Conservation (phyloP, 2,113 vertebrate species). For the Pterocles orientalis region DNA sequence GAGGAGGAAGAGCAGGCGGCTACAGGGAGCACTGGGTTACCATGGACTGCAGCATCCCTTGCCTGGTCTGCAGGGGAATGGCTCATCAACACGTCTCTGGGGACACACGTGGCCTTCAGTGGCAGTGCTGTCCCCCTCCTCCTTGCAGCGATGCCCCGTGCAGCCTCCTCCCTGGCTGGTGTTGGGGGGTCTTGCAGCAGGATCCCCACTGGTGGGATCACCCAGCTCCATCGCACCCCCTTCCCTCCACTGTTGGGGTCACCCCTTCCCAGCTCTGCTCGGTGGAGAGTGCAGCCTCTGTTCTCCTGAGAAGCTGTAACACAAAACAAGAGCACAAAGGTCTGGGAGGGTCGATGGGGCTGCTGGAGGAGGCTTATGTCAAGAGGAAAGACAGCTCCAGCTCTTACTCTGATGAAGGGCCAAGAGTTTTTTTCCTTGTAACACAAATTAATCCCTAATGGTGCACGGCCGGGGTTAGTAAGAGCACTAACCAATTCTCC, state of each 20-base stretch:
- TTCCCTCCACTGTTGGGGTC: background rate
- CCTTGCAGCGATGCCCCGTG: background rate
- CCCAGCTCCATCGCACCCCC: background rate
- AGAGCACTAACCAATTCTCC: background rate
- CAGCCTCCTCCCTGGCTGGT: background rate
- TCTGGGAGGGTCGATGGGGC: background rate
- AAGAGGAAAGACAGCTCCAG: background rate
- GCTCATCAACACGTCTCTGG: background rate
- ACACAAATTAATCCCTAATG: background rate
- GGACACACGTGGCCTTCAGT: rapidly evolving
- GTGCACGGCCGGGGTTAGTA: background rate
- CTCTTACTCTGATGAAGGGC: background rate
- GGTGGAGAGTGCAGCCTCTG: background rate
- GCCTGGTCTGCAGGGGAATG: too few species aligned
- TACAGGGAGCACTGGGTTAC: background rate
- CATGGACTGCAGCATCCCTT: rapidly evolving
- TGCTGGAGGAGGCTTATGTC: background rate
- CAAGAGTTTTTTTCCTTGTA: background rate
- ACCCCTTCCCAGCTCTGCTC: background rate
- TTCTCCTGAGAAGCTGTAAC: too few species aligned
- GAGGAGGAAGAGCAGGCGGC: background rate
- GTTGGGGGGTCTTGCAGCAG: background rate
- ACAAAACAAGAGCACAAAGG: background rate
- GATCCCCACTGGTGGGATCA: background rate
- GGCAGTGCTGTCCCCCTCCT: background rate